Base-by-base conservation (phyloP, 2,888 invertebrate species). In the Volucella inanis region DNA sequence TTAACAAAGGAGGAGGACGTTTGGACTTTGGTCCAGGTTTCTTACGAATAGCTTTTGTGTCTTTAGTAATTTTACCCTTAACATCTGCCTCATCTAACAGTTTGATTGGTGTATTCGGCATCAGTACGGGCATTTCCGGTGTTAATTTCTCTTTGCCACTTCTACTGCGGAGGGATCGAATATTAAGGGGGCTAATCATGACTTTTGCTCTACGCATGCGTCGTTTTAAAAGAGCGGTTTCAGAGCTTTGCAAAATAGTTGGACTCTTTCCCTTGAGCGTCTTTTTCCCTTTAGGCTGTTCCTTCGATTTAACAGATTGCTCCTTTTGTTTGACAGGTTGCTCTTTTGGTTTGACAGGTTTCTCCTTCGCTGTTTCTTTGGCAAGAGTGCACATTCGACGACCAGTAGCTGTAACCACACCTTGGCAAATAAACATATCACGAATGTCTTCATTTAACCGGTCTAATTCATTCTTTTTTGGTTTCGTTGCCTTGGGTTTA, bases 401-500 rank as follows among this genome's bases (percentile, higher is more conserved):
- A 0, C 94, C 94, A 0, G 93, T 94, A 0, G 94, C 94, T 0
- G 93, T 93, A 38, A 95, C 90, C 1, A 95, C 94, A 1, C 91
- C 92, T 62, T 94, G 93, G 62, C 94, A 92, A 57, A 94, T 94
- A 85, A 94, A 94, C 94, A 94, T 95, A 57, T 94, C 94, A 15
- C 94, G 93, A 64, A 95, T 94, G 87, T 95, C 95, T 52, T 94
- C 94, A 87, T 95, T 95, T 0, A 95, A 90, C 88, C 93, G 93
- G 81, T 95, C 95, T 43, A 95, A 88, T 84, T 95, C 94, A 77
- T 87, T 87, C 85, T 80, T 88, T 90, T 88, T 82, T 89, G 90
- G 31, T 89, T 87, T 50, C 12, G 59, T 71, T 89, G 89, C 88
- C 89, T 68, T 70, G 2, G 85, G 62, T 64, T 77, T 85, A 90